These are phyloP conservation scores for Fulica atra DNA, from an alignment of 2,113 vertebrate species.

Conservation along the genomic window DNA sequence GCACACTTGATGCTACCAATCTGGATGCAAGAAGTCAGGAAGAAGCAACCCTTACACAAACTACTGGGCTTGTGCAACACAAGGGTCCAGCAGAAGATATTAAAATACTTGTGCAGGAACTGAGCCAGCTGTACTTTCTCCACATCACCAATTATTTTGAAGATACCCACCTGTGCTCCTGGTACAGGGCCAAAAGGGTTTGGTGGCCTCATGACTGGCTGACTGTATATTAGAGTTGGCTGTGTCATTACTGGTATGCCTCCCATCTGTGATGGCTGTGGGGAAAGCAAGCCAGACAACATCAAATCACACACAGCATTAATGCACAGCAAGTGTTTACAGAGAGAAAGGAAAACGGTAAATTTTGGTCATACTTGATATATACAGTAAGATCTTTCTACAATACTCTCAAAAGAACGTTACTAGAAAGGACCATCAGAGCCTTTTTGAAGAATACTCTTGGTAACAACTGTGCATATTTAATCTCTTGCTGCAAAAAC, in stretches of 20 bases:
- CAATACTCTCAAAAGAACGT: not conserved
- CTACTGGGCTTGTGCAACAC: not conserved
- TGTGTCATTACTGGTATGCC: constrained; percentile 92
- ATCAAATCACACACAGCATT: constrained; percentile 17
- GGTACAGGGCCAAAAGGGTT: constrained; percentile 91
- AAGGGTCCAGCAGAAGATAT: not conserved
- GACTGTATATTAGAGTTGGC: constrained; percentile 93
- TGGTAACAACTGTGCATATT: not conserved
- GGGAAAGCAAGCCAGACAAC: not conserved
- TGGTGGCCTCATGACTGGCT: constrained; percentile 92
- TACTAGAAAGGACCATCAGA: not conserved
- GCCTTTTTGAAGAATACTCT: not conserved
- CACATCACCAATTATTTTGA: not conserved
- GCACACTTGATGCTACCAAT: not conserved
- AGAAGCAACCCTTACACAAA: not conserved
- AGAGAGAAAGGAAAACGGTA: not conserved
- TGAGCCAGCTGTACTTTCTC: not conserved
- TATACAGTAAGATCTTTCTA: not conserved
- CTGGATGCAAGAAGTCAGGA: not conserved
- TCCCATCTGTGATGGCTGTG: constrained; percentile 88
- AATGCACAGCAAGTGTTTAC: not conserved
- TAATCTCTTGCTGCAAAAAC: not conserved
- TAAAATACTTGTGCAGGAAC: not conserved
- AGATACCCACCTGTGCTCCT: constrained; percentile 86
- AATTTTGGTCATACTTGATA: not conserved